Conservation (phyloP, 2,113 vertebrate genomes). For the Sturnira hondurensis region DNA sequence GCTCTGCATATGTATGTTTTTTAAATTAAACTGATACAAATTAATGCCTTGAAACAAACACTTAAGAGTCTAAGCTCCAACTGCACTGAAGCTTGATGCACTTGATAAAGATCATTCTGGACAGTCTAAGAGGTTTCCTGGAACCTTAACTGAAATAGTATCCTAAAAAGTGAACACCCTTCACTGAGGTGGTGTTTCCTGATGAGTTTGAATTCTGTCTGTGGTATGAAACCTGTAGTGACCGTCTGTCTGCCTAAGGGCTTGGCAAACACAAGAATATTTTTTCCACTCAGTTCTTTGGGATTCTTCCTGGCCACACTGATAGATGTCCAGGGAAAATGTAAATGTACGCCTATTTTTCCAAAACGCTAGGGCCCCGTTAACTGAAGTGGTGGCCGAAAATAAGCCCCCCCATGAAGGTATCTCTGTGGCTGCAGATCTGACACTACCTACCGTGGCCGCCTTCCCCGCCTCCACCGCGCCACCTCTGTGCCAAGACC, state of each 20-base stretch:
- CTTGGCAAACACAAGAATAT: not conserved
- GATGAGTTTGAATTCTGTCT: not conserved
- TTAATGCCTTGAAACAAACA: slow-evolving; percentile 5
- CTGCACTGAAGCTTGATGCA: not conserved
- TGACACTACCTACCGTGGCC: not conserved
- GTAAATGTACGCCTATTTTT: not conserved
- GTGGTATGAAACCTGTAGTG: not conserved
- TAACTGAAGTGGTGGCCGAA: not conserved
- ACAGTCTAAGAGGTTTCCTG: not conserved
- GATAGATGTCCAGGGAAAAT: not conserved
- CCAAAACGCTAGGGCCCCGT: not conserved
- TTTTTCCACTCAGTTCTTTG: not conserved
- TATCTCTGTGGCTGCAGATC: not conserved
- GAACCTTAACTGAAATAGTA: not conserved
- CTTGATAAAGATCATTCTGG: not conserved
- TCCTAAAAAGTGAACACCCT: not conserved
- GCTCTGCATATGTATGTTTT: not conserved
- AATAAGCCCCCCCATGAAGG: not conserved
- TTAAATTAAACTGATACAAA: slow-evolving; percentile 8
- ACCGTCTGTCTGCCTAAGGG: not conserved
- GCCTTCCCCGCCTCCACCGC: not conserved
- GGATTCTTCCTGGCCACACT: not conserved
- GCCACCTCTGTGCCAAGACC: not conserved
- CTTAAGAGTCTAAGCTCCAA: not conserved
- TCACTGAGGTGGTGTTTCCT: not conserved